Conservation (phyloP, 2,113 vertebrate genomes). For the Percina caprodes region DNA sequence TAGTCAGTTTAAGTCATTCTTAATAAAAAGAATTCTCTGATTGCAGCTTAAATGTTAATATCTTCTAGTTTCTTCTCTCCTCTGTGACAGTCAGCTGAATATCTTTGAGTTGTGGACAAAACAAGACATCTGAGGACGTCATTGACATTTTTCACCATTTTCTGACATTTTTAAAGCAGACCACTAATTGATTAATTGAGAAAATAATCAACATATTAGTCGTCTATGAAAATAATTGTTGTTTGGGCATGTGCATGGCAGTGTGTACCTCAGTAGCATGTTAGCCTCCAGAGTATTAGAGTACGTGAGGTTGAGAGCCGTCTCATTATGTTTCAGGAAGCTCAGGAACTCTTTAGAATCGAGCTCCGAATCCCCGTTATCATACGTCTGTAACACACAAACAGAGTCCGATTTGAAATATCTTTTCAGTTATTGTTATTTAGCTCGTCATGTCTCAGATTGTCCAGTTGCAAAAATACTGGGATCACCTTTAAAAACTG, state of each 20-base stretch:
- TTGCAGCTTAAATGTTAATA: too few relatives aligned
- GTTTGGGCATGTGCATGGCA: slow-evolving; percentile 20
- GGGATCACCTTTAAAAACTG: not conserved
- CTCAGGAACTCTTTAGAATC: slow-evolving; percentile 92
- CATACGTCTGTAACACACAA: slow-evolving; percentile 54
- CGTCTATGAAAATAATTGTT: too few relatives aligned
- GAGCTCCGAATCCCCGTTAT: slow-evolving; percentile 61
- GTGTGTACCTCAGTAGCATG: slow-evolving; percentile 88
- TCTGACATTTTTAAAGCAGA: too few relatives aligned
- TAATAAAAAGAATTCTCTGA: too few relatives aligned
- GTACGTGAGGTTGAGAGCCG: slow-evolving; percentile 89
- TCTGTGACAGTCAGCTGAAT: too few relatives aligned
- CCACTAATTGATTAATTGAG: too few relatives aligned
- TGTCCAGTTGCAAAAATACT: not conserved
- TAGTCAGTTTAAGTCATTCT: too few relatives aligned
- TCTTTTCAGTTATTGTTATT: not conserved
- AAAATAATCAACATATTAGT: too few relatives aligned
- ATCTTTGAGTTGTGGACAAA: too few relatives aligned
- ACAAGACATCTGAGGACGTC: too few relatives aligned
- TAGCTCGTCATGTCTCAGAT: not conserved
- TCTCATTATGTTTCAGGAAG: slow-evolving; percentile 94
- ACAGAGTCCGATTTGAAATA: not conserved
- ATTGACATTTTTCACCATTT: too few relatives aligned
- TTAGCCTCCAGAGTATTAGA: slow-evolving; percentile 89
- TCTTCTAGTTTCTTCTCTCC: too few relatives aligned